Conservation (phyloP, 2,113 vertebrate species). For the Columba janthina region DNA sequence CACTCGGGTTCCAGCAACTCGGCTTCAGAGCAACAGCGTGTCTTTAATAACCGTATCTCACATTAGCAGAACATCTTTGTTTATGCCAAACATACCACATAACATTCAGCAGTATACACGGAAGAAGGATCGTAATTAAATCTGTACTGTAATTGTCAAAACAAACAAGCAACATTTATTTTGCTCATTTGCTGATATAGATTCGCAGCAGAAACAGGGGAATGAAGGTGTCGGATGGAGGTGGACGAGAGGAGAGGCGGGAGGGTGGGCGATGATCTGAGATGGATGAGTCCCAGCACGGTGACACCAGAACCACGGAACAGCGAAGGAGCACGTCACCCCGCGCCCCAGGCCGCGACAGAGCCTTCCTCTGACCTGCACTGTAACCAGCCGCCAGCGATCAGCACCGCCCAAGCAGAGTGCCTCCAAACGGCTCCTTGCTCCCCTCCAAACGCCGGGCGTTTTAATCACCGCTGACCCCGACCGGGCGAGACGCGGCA, state of each 20-base stretch:
- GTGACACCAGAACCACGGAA: accelerated
- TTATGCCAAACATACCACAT: background rate
- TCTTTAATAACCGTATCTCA: background rate
- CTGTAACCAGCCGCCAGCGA: background rate
- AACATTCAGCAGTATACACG: background rate
- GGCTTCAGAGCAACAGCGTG: background rate
- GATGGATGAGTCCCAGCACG: accelerated
- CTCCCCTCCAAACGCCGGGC: accelerated
- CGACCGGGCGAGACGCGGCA: too few relatives aligned
- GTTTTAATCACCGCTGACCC: too few relatives aligned
- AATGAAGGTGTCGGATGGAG: accelerated
- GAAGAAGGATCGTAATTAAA: constrained; percentile 23
- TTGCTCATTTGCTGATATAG: background rate
- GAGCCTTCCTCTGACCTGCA: background rate
- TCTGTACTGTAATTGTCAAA: constrained; percentile 23
- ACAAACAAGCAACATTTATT: constrained; percentile 42
- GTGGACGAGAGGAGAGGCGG: background rate
- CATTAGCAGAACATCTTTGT: constrained; percentile 35
- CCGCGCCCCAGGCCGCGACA: background rate
- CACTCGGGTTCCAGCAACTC: accelerated
- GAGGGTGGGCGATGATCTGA: too few relatives aligned
- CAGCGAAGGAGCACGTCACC: background rate
- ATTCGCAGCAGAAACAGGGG: accelerated
- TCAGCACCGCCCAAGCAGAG: background rate
- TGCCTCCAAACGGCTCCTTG: accelerated